A percentile compares a stretch with the other conserved stretches of the same genome.
Evolutionary conservation across 2,113 vertebrate species (phyloP).

Genomic region (Manacus vitellinus): DNA sequence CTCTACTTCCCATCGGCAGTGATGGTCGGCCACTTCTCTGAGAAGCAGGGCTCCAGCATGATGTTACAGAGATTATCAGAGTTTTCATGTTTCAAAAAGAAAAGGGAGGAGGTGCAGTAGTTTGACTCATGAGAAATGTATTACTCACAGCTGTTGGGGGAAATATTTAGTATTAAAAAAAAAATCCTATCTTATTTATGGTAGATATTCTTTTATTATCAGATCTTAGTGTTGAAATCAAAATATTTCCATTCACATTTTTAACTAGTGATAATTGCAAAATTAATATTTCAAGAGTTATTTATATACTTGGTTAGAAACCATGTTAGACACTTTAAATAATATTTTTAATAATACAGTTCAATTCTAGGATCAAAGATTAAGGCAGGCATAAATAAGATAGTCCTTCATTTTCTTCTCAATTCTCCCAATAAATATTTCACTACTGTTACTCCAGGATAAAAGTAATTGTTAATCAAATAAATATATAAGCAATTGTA

Average conservation of each 20-base stretch:
- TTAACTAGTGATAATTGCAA: background rate
- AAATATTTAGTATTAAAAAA: background rate
- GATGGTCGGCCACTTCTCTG: too few relatives aligned
- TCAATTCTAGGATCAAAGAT: background rate
- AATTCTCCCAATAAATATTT: background rate
- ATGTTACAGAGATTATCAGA: background rate
- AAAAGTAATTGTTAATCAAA: background rate
- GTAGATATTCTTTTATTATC: background rate
- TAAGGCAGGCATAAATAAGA: background rate
- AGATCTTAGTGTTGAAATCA: background rate
- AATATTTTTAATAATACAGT: background rate
- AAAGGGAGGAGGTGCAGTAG: background rate
- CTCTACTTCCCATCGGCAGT: too few relatives aligned
- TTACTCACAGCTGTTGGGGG: background rate
- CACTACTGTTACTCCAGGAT: background rate
- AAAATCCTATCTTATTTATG: background rate
- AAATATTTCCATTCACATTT: background rate
- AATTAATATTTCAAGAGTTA: background rate
- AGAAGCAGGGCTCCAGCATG: too few relatives aligned
- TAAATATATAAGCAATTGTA: background rate
- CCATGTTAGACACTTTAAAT: background rate
- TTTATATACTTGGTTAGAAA: background rate
- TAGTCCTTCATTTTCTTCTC: background rate
- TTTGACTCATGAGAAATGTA: background rate
- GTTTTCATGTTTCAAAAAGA: background rate